Conservation (phyloP, 2,797 vertebrate genomes). For the Capromys pilorides region DNA sequence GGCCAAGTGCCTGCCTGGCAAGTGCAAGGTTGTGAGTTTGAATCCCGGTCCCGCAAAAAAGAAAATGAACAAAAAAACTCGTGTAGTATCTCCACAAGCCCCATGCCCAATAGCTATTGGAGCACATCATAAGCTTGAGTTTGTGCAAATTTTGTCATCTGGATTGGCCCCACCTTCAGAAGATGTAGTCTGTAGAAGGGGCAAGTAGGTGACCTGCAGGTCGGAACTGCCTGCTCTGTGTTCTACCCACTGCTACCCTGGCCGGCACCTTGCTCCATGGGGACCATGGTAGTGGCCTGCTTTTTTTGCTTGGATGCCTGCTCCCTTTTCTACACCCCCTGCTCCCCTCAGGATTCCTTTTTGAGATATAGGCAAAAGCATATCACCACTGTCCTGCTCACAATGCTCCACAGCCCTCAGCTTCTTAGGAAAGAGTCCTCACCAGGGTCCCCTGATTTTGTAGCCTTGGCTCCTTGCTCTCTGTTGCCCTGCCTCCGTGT, state of each 20-base stretch:
- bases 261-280: background rate
- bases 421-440: background rate
- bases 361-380: background rate
- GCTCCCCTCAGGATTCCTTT: background rate
- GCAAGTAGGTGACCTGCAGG: too few relatives aligned
- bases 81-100: too few relatives aligned
- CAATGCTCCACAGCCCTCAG: background rate
- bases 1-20: too few relatives aligned
- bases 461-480: background rate
- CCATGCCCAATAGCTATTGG: background rate
- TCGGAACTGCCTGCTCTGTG: background rate
- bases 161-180: background rate
- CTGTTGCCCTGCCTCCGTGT: background rate
- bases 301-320: background rate
- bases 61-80: too few relatives aligned
- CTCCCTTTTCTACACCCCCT: accelerated
- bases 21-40: too few relatives aligned
- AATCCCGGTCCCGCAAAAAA: too few relatives aligned
- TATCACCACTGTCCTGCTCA: background rate
- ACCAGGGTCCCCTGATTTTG: background rate
- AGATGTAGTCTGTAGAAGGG: too few relatives aligned
- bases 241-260: background rate
- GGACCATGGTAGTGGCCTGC: background rate
- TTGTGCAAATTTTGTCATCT: background rate
- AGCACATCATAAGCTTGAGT: background rate